Base-by-base conservation (phyloP, 2,888 invertebrate species). In the Sympetrum striolatum region DNA sequence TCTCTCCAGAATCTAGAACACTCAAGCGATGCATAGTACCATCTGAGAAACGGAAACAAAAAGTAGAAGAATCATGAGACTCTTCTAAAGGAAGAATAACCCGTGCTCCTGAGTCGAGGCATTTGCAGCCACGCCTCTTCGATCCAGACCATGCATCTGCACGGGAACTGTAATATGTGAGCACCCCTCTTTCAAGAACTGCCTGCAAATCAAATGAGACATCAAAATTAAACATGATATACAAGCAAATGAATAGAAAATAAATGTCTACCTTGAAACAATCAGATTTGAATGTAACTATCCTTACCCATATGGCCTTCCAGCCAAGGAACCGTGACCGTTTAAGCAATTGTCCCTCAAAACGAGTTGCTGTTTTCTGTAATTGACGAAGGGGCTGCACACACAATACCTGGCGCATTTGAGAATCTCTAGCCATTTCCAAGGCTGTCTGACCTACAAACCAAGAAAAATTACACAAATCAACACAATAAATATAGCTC, bases 341-440 rank as follows among this genome's bases (percentile, higher is more conserved):
- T 93, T 96, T 96, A 6, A 96, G 93, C 90, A 96, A 93, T n/a
- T 95, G 95, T 0, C 96, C 96, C 92, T 96, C 96, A 93, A 96
- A 96, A 90, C 96, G 92, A 10, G 94, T 94, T 0, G 95, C 96
- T 0, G 95, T 95, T 90, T 95, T 94, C 92, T 95, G 95, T 91
- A 96, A 92, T 92, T 95, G 94, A 92, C 95, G 95, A 90, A 96
- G 95, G 0, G 96, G 96, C 90, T 95, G 93, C 5, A 96, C 96
- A 92, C 94, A 95, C 12, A 96, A 93, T 18, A 96, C 95, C 92
- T 96, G 96, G 10, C 95, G 95, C 94, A 96, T 96, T 91, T 96
- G 96, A 35, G 94, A 93, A 92, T 95, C 96, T 90, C 94, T 94
- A 0, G 96, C 95, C 92, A 96, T 92, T 92, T 96, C 96, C 91